Percentiles rank a stretch among this genome's conserved stretches.
Evolutionary conservation across 2,888 invertebrate genomes (phyloP).

Genomic region (Drosophila barbarae): DNA sequence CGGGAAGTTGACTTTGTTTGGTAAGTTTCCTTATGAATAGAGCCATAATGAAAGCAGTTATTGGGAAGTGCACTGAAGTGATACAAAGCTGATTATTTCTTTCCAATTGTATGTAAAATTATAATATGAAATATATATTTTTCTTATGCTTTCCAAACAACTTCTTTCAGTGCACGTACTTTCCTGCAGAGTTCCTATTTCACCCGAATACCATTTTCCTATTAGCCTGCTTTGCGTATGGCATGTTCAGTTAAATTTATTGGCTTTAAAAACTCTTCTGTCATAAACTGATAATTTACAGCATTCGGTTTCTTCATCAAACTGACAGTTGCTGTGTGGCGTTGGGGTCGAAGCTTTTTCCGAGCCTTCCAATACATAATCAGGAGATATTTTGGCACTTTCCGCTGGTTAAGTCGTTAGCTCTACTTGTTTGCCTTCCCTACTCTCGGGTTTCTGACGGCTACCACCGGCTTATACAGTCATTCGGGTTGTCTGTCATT

Average conservation of each 20-base stretch:
- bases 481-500: constrained; percentile 52
- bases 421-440: constrained; percentile 28
- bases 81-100: neutral
- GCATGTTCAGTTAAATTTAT: constrained; percentile 53
- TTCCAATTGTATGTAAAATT: neutral
- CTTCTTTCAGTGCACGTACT: constrained; percentile 9
- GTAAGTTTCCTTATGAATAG: constrained; percentile 59
- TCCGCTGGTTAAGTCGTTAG: constrained; percentile 41
- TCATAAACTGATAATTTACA: constrained; percentile 72
- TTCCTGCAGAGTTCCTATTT: constrained; percentile 43
- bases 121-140: neutral
- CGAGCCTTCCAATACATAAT: constrained; percentile 34
- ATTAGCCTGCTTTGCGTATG: constrained; percentile 1
- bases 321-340: constrained; percentile 53
- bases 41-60: constrained; percentile 51
- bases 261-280: constrained; percentile 68
- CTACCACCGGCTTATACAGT: constrained; percentile 23
- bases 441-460: constrained; percentile 33
- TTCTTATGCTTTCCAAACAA: neutral
- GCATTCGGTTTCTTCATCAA: constrained; percentile 65
- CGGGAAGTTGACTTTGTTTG: constrained; percentile 48
- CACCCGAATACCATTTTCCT: constrained; percentile 20
- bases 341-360: constrained; percentile 33
- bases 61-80: constrained; percentile 17
- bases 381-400: constrained; percentile 20